Conservation (phyloP, 2,113 vertebrate genomes). For the Strix uralensis region DNA sequence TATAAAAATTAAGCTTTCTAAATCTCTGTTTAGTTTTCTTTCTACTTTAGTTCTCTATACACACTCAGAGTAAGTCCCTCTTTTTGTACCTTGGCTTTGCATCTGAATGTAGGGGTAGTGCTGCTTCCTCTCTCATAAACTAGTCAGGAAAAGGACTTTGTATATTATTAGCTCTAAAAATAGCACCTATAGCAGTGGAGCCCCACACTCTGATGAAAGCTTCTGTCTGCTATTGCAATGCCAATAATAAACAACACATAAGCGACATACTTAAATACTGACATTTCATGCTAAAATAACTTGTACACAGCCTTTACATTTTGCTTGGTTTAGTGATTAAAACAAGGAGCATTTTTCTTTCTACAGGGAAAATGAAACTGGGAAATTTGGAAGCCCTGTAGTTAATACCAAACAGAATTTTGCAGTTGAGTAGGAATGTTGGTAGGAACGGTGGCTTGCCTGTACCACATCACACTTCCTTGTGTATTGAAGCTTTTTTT, state of each 20-base stretch:
- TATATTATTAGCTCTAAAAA: background rate
- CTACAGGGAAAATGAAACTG: background rate
- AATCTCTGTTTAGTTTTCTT: background rate
- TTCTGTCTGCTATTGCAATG: background rate
- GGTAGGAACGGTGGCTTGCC: background rate
- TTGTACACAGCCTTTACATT: background rate
- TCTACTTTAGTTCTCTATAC: background rate
- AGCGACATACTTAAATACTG: background rate
- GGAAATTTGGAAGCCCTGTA: background rate
- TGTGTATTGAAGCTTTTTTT: background rate
- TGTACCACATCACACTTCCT: background rate
- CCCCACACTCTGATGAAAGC: background rate
- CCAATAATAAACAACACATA: background rate
- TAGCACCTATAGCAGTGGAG: background rate
- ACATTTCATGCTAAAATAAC: background rate
- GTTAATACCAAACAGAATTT: background rate
- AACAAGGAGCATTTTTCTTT: background rate
- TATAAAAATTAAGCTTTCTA: background rate
- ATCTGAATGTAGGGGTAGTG: background rate
- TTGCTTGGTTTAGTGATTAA: background rate
- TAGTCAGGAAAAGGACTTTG: constrained; percentile 6
- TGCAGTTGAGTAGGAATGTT: background rate
- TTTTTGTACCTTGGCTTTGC: background rate
- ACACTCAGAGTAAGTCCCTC: background rate
- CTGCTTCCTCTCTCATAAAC: background rate